Evolutionary conservation across 1,140 invertebrate genomes (phyloP).

Genomic region (Ladona fulva): DNA sequence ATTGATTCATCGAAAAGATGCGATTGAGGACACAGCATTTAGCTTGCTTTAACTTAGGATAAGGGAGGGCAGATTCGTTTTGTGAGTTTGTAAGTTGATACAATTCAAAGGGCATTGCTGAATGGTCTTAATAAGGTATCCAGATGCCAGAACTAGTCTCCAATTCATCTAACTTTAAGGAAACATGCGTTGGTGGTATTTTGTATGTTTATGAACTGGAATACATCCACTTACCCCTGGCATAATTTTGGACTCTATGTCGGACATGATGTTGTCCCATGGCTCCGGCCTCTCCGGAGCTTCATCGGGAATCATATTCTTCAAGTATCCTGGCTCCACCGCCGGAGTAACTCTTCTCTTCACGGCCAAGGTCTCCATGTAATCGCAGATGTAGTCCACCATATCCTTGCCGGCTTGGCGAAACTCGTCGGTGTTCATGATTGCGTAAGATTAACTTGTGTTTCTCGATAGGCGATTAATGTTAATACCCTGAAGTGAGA

Average conservation of each 20-base stretch:
- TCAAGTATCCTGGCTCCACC: constrained; percentile 51
- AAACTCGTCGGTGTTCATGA: constrained; percentile 49
- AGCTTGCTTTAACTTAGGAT: no score
- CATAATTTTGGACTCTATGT: constrained; percentile 57
- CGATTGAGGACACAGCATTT: no score
- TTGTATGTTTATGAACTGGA: no score
- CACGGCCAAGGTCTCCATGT: constrained; percentile 48
- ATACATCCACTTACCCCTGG: constrained; percentile 49
- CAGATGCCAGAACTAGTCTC: no score
- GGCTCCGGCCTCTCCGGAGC: constrained; percentile 47
- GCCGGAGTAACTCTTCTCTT: constrained; percentile 45
- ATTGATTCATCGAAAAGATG: no score
- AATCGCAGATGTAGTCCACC: constrained; percentile 61
- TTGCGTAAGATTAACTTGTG: background rate
- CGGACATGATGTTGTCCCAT: constrained; percentile 53
- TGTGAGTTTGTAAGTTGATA: no score
- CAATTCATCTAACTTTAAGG: no score
- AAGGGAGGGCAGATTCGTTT: no score
- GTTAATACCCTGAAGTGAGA: background rate
- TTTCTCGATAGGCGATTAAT: background rate
- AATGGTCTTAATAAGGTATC: no score
- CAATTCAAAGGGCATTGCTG: no score
- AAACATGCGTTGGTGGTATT: no score
- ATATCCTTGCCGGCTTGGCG: constrained; percentile 50
- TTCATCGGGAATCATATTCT: constrained; percentile 42